These are phyloP conservation scores for Epinephelus coioides DNA, from an alignment of 2,797 vertebrate genomes.

Conservation along the genomic window DNA sequence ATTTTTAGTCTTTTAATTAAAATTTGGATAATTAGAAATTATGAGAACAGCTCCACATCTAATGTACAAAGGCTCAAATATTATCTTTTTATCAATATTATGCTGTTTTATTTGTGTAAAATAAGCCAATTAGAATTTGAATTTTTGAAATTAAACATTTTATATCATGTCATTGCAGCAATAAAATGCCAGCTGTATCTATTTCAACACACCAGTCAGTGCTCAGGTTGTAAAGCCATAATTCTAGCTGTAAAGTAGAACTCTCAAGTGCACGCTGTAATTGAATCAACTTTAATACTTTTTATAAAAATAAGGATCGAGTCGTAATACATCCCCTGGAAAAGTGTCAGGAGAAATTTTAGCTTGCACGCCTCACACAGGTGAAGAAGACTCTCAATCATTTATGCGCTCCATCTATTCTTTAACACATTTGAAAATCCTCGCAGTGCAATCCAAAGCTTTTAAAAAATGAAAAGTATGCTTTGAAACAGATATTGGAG, in stretches of 20 bases:
- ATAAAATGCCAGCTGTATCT: not conserved
- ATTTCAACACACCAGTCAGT: not conserved
- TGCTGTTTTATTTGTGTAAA: not conserved
- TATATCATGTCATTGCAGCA: not conserved
- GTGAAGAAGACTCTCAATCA: constrained; percentile 72
- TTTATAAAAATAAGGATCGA: constrained; percentile 29
- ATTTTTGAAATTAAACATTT: not conserved
- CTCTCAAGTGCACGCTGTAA: constrained; percentile 35
- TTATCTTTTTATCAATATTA: not conserved
- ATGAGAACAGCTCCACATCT: not conserved
- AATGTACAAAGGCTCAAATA: not conserved
- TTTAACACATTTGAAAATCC: constrained; percentile 79
- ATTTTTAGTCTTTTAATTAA: constrained; percentile 1
- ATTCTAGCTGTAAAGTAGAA: constrained; percentile 32
- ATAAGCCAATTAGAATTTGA: not conserved
- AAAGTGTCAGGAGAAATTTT: constrained; percentile 50
- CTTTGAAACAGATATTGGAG: constrained; percentile 77
- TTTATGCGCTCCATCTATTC: constrained; percentile 79
- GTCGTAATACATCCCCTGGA: constrained; percentile 49
- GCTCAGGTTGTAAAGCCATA: constrained; percentile 11
- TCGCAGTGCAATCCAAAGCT: constrained; percentile 66
- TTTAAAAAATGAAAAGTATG: constrained; percentile 78
- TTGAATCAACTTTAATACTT: constrained; percentile 44
- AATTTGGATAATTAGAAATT: not conserved
- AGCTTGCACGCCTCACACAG: constrained; percentile 40